Percentiles rank a stretch among this genome's conserved stretches.
Conservation (phyloP, 2,797 vertebrate genomes). For the Mastacembelus armatus region DNA sequence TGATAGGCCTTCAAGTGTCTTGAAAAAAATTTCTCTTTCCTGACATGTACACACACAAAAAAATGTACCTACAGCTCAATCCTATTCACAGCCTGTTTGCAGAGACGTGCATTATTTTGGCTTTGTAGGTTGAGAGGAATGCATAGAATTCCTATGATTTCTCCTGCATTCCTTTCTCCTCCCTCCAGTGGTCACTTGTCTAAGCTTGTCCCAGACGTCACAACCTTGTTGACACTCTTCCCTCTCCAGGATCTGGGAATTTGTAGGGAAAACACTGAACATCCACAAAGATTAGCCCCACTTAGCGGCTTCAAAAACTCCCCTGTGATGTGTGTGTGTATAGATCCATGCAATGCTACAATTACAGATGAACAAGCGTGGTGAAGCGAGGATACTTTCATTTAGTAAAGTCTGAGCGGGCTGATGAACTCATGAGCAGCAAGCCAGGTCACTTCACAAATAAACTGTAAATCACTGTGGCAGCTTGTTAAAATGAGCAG, state of each 20-base stretch:
- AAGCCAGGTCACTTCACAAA: background rate
- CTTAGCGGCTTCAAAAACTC: conserved; percentile 59
- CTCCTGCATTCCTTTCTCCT: conserved; percentile 71
- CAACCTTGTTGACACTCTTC: conserved; percentile 74
- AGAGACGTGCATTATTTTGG: conserved; percentile 47
- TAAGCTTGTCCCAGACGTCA: conserved; percentile 73
- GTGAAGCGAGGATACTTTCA: conserved; percentile 9
- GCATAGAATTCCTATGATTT: conserved; percentile 77
- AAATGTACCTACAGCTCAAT: background rate
- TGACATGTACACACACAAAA: background rate
- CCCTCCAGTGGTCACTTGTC: conserved; percentile 76
- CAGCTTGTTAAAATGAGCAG: background rate
- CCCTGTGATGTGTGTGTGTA: conserved; percentile 11
- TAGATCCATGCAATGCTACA: conserved; percentile 26
- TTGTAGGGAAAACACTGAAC: conserved; percentile 68
- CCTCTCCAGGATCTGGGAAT: conserved; percentile 66
- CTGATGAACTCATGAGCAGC: conserved; percentile 11
- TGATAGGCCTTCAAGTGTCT: background rate
- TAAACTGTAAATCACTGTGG: conserved; percentile 14
- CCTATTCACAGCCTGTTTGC: conserved; percentile 6
- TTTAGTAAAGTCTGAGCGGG: conserved; percentile 10
- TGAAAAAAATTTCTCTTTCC: background rate
- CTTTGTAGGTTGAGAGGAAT: conserved; percentile 69
- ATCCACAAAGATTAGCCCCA: conserved; percentile 69
- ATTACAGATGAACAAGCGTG: conserved; percentile 27